A percentile compares a stretch with the other conserved stretches of the same genome.
phyloP scores from a whole-genome alignment of 2,797 vertebrate genomes.

The Diplodus sargus region DNA sequence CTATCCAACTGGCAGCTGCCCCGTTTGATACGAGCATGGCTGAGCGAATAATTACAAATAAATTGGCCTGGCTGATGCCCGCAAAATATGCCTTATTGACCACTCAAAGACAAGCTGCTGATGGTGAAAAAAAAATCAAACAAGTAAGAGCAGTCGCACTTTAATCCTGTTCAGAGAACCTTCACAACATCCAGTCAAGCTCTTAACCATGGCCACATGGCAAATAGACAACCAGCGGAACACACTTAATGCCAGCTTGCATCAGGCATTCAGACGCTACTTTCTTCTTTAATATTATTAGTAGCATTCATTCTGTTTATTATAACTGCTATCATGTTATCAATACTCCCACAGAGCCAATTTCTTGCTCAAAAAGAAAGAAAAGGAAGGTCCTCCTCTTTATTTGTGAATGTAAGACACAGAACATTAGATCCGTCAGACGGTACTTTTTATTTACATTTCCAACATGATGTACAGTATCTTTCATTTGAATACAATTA shows the following conservation, averaged over 20 bases:
- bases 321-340: background rate
- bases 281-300: slow-evolving; percentile 9
- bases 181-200: slow-evolving; percentile 2
- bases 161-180: slow-evolving; percentile 22
- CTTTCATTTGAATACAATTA: slow-evolving; percentile 12
- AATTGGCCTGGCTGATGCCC: slow-evolving; percentile 44
- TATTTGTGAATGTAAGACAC: background rate
- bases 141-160: slow-evolving; percentile 23
- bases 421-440: slow-evolving; percentile 7
- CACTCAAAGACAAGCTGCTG: slow-evolving; percentile 35
- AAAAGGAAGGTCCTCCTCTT: background rate
- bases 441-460: slow-evolving; percentile 5
- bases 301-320: slow-evolving; percentile 4
- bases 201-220: background rate
- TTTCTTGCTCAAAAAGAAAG: slow-evolving; percentile 2
- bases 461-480: background rate
- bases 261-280: background rate
- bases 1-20: slow-evolving; percentile 32
- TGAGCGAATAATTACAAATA: slow-evolving; percentile 63
- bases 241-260: background rate
- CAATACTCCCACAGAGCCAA: background rate
- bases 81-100: slow-evolving; percentile 49
- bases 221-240: slow-evolving; percentile 1
- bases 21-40: slow-evolving; percentile 34
- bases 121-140: slow-evolving; percentile 22